phyloP scores from a whole-genome alignment of 2,797 vertebrate species.

The Cyprinella venusta region DNA sequence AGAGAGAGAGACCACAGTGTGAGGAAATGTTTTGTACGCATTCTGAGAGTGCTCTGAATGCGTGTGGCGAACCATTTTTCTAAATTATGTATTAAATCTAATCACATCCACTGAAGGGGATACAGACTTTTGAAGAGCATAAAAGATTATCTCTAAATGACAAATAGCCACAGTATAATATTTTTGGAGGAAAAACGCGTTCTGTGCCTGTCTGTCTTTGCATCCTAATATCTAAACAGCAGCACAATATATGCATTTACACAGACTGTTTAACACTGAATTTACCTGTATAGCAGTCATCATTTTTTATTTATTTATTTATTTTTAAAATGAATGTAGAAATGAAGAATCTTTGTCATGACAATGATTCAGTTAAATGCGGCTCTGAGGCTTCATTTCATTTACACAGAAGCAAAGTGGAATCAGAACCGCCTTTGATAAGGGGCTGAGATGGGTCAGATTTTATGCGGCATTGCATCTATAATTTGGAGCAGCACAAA shows the following conservation, averaged over 20 bases:
- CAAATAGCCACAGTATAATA: neutral
- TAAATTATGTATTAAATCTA: constrained; percentile 39
- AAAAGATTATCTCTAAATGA: constrained; percentile 22
- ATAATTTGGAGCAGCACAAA: neutral
- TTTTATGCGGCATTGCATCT: neutral
- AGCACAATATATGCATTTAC: neutral
- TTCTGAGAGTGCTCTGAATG: constrained; percentile 28
- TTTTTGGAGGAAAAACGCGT: constrained; percentile 9
- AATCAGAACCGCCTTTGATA: neutral
- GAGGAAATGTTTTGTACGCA: constrained; percentile 19
- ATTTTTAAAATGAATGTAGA: neutral
- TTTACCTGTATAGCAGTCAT: neutral
- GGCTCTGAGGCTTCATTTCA: neutral
- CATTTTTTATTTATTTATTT: neutral
- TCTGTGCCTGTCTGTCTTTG: neutral
- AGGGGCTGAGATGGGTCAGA: neutral
- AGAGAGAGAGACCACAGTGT: neutral
- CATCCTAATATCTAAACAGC: neutral
- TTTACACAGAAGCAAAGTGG: neutral
- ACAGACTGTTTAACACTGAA: neutral
- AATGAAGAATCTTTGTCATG: neutral
- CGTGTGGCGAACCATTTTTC: constrained; percentile 17
- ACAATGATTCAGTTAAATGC: neutral
- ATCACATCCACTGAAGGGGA: constrained; percentile 17
- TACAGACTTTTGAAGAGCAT: constrained; percentile 35